These are phyloP conservation scores for Scotopteryx bipunctaria DNA, from an alignment of 2,888 invertebrate genomes.

Conservation along the genomic window DNA sequence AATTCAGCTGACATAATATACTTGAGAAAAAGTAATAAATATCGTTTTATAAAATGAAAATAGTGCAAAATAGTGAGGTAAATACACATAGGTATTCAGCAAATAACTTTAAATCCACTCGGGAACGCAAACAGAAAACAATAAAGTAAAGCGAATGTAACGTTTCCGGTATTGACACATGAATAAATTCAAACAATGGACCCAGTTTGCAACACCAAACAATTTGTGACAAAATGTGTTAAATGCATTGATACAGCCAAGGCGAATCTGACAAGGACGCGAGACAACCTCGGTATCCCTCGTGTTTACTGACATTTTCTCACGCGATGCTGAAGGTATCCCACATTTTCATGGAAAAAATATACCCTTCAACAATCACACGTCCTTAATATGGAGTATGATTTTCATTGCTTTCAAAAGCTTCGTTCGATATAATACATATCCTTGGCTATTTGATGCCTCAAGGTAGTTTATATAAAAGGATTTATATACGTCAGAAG, in stretches of 20 bases:
- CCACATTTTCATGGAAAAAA: neutral
- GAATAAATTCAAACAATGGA: conserved; percentile 36
- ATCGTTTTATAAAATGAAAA: conserved; percentile 4
- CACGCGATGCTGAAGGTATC: conserved; percentile 24
- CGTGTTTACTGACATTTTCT: conserved; percentile 16
- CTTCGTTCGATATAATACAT: neutral
- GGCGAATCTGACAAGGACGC: conserved; percentile 43
- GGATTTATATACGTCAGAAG: neutral
- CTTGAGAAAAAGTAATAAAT: neutral
- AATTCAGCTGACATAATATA: no score
- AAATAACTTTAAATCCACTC: conserved; percentile 21
- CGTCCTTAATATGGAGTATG: no score
- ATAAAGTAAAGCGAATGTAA: conserved; percentile 31
- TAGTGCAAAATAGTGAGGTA: neutral
- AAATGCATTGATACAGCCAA: conserved; percentile 44
- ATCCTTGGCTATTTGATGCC: neutral
- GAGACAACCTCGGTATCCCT: conserved; percentile 37
- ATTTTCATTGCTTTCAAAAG: neutral
- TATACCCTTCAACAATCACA: no score
- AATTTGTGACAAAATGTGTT: conserved; percentile 31
- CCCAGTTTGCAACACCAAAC: conserved; percentile 22
- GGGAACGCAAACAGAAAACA: conserved; percentile 27
- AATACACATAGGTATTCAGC: conserved; percentile 1
- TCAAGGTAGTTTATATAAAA: neutral
- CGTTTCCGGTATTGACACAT: conserved; percentile 36